A percentile compares a stretch with the other conserved stretches of the same genome.
Evolutionary conservation across 2,797 vertebrate genomes (phyloP).

Genomic region (Melanotaenia parkinsoni): DNA sequence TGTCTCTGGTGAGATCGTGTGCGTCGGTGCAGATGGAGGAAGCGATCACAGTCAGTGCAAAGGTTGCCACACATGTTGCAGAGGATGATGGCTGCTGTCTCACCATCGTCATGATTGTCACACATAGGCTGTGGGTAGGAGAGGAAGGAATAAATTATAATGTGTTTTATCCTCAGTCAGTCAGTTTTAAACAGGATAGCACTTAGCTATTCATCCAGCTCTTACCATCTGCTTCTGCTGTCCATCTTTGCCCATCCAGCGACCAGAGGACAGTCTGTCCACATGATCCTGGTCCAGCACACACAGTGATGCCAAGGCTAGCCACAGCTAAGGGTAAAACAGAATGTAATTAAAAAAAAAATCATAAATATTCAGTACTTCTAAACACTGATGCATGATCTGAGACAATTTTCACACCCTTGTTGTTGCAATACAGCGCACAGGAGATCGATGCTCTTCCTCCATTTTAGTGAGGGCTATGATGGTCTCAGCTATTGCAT

Average conservation of each 20-base stretch:
- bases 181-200: background rate
- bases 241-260: slow-evolving; percentile 99
- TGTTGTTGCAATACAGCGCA: slow-evolving; percentile 95
- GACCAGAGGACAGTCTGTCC: slow-evolving; percentile 95
- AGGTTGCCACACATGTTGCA: slow-evolving; percentile 97
- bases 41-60: slow-evolving; percentile 97
- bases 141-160: slow-evolving; percentile 4
- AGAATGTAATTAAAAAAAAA: background rate
- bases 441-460: slow-evolving; percentile 96
- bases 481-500: slow-evolving; percentile 98
- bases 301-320: slow-evolving; percentile 96
- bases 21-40: slow-evolving; percentile 97
- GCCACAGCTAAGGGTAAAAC: slow-evolving; percentile 87
- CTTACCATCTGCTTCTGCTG: slow-evolving; percentile 99
- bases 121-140: slow-evolving; percentile 91
- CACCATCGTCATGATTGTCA: slow-evolving; percentile 98
- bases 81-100: slow-evolving; percentile 97
- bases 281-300: slow-evolving; percentile 99
- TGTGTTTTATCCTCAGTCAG: background rate
- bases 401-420: slow-evolving; percentile 81
- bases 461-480: slow-evolving; percentile 99
- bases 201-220: background rate
- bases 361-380: background rate
- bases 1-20: slow-evolving; percentile 99
- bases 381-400: background rate